phyloP scores from a whole-genome alignment of 2,888 invertebrate species.

The Megalurothrips usitatus region DNA sequence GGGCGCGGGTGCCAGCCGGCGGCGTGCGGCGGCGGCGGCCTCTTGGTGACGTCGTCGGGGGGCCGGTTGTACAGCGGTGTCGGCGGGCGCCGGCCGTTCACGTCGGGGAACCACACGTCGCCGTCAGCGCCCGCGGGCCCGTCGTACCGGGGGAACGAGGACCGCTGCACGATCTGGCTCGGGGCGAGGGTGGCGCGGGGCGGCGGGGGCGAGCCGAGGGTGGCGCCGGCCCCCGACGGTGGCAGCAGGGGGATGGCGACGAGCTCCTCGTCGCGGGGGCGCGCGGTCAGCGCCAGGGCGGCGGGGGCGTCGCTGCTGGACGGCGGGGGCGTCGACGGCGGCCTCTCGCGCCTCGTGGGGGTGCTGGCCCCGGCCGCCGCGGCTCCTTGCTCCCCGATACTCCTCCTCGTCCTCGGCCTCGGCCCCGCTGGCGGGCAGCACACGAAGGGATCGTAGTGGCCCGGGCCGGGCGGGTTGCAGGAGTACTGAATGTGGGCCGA shows the following conservation, averaged over 20 bases:
- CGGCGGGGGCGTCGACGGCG: no score
- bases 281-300: not conserved
- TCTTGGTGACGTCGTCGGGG: not conserved
- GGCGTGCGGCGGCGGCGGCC: not conserved
- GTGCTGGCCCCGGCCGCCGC: no score
- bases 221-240: not conserved
- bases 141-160: not conserved
- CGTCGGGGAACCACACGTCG: conserved; percentile 4
- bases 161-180: not conserved
- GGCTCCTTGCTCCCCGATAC: no score
- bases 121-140: not conserved
- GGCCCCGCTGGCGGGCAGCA: no score
- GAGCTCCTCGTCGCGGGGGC: not conserved
- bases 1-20: not conserved
- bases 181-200: not conserved
- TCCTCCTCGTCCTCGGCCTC: no score
- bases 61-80: not conserved
- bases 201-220: not conserved
- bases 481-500: no score
- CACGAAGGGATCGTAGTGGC: no score
- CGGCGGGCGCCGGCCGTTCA: not conserved
- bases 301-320: not conserved
- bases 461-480: no score
- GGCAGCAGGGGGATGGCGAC: not conserved
- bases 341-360: no score